Evolutionary conservation across 2,113 vertebrate species (phyloP), one percentile per base, ranked within the genome.

Genomic region (Psilopsiagon aymara): DNA sequence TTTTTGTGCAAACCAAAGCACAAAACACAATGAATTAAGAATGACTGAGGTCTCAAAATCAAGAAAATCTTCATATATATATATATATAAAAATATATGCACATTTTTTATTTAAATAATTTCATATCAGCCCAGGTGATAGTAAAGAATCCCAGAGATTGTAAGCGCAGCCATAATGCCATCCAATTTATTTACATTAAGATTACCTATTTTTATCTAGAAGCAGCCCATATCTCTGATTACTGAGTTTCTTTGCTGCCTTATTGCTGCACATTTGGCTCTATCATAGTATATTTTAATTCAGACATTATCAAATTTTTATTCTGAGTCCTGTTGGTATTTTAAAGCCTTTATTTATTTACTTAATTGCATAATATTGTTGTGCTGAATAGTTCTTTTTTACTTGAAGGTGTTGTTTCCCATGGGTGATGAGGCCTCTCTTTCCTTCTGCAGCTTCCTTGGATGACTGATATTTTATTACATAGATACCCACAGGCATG

Each of bases 381-480:
- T 63, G 27, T 89, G 95, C 92, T 94, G 80, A 97, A 86, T 37
- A 80, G 92, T 41, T 96, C 39, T 96, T 93, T 96, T 94, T 95
- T 68, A 82, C 92, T 97, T 94, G 78, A 93, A 96, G 93, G 86
- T 98, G 64, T 97, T 97, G 64, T 93, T 97, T 94, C 90, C 94
- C 91, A 74, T 81, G 86, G 86, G 93, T 41, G 76, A 95, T 96
- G 95, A 95, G 78, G 63, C 90, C 93, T 68, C 76, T 92, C 77
- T 96, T 96, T 96, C 82, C 85, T 96, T 94, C 96, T 93, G 87
- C 90, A 97, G 92, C 70, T 96, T 89, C 85, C 80, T 86, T 83
- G 86, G 95, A 97, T 96, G 96, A 83, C 92, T 96, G 96, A 96
- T 95, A 96, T 93, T 95, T 96, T 97, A 87, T 96, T 96, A 51